Evolutionary conservation across 2,113 vertebrate genomes (phyloP), one percentile per base, ranked within the genome.

Genomic region (Odocoileus virginianus): DNA sequence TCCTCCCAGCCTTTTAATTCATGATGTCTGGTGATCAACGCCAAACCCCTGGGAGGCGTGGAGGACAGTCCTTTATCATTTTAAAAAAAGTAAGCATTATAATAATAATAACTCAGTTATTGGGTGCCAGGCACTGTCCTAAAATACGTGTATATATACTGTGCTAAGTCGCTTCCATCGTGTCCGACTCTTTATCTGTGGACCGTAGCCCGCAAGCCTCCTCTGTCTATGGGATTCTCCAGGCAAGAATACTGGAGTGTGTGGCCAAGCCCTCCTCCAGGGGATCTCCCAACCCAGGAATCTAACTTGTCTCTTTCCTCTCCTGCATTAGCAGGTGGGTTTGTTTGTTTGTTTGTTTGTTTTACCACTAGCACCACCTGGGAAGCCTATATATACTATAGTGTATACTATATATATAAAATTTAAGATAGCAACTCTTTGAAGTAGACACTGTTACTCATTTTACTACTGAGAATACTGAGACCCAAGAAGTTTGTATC

Each of bases 51-150:
- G 14, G 91, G n/a, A 43, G 88, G 36, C 79, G 57, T 28, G 47
- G 84, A 71, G 58, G 33, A 40, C 6, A 7, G 86, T n/a, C 17
- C 54, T 97, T 98, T 97, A 88, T 94, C 64, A 93, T 97, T 95
- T 89, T 52, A 83, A 83, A 92, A 90, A 96, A 89, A 87, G 47
- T 40, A 47, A 96, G 86, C 36, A 78, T 97, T 95, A 85, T 45
- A 91, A 95, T 89, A 79, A 94, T 86, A 93, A 96, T 81, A 74
- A 47, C 52, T 45, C 81, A 25, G 27, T n/a, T 76, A 8, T 23
- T 78, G 64, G 84, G 58, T 84, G 27, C 55, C n/a, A 16, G 81
- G 45, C 27, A 82, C 87, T 67, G 25, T 84, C 60, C 67, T 78
- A 25, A 94, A 97, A 50, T 27, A 40, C 19, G 43, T 12, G 30